phyloP scores from a whole-genome alignment of 2,113 vertebrate species.

The Caranx ignobilis region DNA sequence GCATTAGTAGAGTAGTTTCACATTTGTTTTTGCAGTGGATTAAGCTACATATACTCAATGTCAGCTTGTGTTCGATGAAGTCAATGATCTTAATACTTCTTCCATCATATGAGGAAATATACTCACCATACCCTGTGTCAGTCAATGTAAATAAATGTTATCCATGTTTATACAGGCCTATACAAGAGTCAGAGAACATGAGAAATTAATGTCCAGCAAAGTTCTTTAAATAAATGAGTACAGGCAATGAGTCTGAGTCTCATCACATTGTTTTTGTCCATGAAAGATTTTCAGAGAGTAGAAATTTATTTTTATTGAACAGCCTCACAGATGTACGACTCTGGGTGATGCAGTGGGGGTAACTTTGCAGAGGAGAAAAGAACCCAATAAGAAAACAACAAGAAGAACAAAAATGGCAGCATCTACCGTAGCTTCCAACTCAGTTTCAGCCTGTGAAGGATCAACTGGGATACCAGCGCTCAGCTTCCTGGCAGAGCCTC shows the following conservation, averaged over 20 bases:
- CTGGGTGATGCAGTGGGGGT: background rate
- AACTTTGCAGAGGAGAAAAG: slow-evolving; percentile 4
- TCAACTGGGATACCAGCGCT: slow-evolving; percentile 19
- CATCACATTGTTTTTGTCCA: background rate
- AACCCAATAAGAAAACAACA: background rate
- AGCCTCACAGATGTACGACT: no score
- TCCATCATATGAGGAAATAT: background rate
- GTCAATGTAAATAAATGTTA: background rate
- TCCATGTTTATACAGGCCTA: background rate
- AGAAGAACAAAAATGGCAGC: slow-evolving; percentile 6
- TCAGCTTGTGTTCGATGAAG: no score
- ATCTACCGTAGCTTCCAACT: background rate
- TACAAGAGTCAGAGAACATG: background rate
- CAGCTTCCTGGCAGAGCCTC: slow-evolving; percentile 53
- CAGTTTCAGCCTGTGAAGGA: slow-evolving; percentile 32
- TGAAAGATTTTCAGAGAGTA: background rate
- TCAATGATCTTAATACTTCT: background rate
- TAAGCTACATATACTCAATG: no score
- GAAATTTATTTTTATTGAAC: no score
- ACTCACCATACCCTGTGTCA: background rate
- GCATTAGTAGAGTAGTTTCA: no score
- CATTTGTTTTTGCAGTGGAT: no score
- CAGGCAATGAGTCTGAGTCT: no score
- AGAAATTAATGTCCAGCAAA: no score
- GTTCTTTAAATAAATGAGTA: no score